Evolutionary conservation across 2,888 invertebrate species (phyloP), one percentile per base, ranked within the genome.

Genomic region (Hypena proboscidalis): DNA sequence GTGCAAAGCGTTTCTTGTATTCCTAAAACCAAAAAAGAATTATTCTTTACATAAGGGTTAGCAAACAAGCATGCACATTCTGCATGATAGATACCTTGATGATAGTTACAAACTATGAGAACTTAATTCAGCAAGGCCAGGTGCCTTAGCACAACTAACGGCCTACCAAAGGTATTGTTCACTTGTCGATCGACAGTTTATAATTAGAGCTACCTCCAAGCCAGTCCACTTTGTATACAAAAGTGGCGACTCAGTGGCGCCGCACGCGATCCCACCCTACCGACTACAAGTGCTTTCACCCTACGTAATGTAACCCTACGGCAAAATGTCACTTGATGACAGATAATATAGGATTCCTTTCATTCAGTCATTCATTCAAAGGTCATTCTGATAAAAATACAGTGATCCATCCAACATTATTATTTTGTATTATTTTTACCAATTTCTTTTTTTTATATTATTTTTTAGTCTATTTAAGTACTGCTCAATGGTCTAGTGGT

Each of bases 251-350:
- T 51, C 46, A 42, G 36, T 61, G 77, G 70, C 80, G 80, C 80
- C 80, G 60, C 80, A 80, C 79, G 80, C 80, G 56, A 77, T 42
- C 40, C 52, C 58, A 59, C 67, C 70, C 69, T 63, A 23, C 45
- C 56, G 31, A 51, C 46, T 33, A 57, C 52, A 61, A 60, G 65
- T 57, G 50, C 54, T 44, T 67, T 57, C 58, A 67, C 66, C 68
- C 67, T 56, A 58, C 39, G 47, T 62, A 62, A 61, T 56, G 27
- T 40, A 58, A 58, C 58, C 63, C 58, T 53, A 44, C 43, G 45
- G 36, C 50, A 56, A 63, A 58, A 58, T 52, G 55, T 56, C 57
- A 60, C 37, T 53, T 58, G 51, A 61, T 59, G 63, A 59, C 63
- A 59, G 63, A 57, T 63, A 63, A 50, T 54, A 31, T 50, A 52